Conservation (phyloP, 2,888 invertebrate genomes). For the Cheilosia urbana region DNA sequence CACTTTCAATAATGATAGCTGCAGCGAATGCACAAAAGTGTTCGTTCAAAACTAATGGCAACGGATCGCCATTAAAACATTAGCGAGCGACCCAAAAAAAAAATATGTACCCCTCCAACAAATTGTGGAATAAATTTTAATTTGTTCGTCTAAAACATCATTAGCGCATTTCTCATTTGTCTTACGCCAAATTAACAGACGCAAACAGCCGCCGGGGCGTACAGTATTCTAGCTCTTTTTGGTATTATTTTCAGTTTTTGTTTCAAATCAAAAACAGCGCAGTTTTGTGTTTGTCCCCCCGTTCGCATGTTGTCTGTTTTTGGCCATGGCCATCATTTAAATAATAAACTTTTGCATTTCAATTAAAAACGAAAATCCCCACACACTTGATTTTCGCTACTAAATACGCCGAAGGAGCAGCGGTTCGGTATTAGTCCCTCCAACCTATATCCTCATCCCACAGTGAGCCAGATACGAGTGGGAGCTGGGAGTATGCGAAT, state of each 20-base stretch:
- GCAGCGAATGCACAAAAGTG: constrained; percentile 25
- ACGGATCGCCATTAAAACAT: constrained; percentile 30
- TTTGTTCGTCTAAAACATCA: too few species aligned
- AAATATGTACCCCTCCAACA: background rate
- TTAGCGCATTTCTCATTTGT: too few species aligned
- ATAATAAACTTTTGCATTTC: constrained; percentile 37
- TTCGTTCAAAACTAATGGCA: constrained; percentile 54
- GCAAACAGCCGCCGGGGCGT: too few species aligned
- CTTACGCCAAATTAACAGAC: too few species aligned
- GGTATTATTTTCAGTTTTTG: too few species aligned
- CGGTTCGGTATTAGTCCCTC: background rate
- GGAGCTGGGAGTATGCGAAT: background rate
- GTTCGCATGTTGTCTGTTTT: too few species aligned
- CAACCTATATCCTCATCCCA: background rate
- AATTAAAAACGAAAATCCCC: constrained; percentile 19
- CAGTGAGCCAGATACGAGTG: background rate
- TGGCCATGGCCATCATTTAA: constrained; percentile 3
- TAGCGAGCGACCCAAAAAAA: background rate
- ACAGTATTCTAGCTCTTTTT: too few species aligned
- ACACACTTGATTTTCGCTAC: constrained; percentile 9
- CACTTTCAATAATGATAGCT: constrained; percentile 21
- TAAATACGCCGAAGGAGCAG: constrained; percentile 3
- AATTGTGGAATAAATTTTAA: too few species aligned
- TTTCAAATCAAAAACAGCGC: too few species aligned
- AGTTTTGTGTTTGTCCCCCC: too few species aligned